Evolutionary conservation across 2,797 vertebrate species (phyloP).

Genomic region (Sphenodon punctatus): DNA sequence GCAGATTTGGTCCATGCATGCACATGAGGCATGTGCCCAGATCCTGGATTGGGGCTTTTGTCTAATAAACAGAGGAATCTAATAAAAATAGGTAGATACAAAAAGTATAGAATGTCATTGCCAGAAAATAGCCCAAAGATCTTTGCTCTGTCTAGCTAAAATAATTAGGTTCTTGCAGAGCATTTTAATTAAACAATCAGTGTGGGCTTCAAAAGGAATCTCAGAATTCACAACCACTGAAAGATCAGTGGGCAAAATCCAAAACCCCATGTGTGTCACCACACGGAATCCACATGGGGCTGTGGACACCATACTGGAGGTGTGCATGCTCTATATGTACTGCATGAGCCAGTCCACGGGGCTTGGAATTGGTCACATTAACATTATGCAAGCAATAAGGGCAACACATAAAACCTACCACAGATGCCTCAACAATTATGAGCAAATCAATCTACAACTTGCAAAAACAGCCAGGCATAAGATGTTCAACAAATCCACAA

Average conservation of each 20-base stretch:
- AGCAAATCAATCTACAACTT: slow-evolving; percentile 27
- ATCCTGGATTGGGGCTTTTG: too few species aligned
- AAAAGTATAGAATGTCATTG: neutral
- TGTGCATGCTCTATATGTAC: too few species aligned
- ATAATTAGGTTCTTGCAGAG: neutral
- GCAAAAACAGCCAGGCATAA: slow-evolving; percentile 15
- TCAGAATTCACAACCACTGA: slow-evolving; percentile 30
- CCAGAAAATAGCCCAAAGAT: neutral
- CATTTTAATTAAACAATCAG: slow-evolving; percentile 16
- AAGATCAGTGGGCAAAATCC: too few species aligned
- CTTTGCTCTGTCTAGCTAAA: neutral
- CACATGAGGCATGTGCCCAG: too few species aligned
- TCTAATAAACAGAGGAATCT: too few species aligned
- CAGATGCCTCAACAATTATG: slow-evolving; percentile 18
- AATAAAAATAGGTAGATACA: neutral
- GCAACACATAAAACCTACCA: slow-evolving; percentile 24
- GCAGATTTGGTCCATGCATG: too few species aligned
- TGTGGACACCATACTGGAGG: too few species aligned
- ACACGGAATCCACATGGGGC: too few species aligned
- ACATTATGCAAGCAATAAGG: slow-evolving; percentile 13
- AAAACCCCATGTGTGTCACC: too few species aligned
- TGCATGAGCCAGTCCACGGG: too few species aligned
- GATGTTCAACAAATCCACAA: too few species aligned
- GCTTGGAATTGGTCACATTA: too few species aligned
- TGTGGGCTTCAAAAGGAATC: slow-evolving; percentile 18